A percentile compares a stretch with the other conserved stretches of the same genome.
Conservation (phyloP, 2,113 vertebrate genomes). For the Alexandromys fortis region DNA sequence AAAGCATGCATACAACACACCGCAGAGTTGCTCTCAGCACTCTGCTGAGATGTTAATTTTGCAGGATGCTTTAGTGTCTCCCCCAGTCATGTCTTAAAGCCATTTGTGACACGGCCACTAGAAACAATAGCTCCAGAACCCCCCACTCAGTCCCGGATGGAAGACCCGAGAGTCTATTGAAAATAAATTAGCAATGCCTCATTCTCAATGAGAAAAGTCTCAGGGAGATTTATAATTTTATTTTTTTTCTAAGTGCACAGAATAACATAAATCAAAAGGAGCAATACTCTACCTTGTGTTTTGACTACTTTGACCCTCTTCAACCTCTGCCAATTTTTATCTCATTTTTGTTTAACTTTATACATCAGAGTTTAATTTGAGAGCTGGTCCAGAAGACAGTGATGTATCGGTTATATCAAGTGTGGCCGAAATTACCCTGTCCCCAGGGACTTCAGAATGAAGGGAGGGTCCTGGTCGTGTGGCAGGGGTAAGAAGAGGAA, state of each 20-base stretch:
- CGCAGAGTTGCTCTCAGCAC: not conserved
- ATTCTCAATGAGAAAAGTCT: conserved; percentile 83
- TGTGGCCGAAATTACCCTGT: conserved; percentile 96
- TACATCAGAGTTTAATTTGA: conserved; percentile 99
- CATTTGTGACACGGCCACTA: not conserved
- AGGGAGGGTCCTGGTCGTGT: conserved; percentile 88
- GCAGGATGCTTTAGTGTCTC: conserved; percentile 2
- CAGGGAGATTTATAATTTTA: conserved; percentile 83
- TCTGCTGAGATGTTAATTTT: not conserved
- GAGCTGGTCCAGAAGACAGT: conserved; percentile 94
- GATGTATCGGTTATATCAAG: conserved; percentile 99
- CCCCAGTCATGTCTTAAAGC: conserved; percentile 38
- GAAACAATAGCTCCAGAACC: conserved; percentile 58
- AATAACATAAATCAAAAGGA: conserved; percentile 91
- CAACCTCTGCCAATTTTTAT: conserved; percentile 98
- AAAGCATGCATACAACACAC: not conserved
- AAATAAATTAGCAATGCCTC: conserved; percentile 85
- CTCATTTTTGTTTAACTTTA: conserved; percentile 98
- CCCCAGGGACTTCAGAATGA: conserved; percentile 90
- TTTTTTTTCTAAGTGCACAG: conserved; percentile 84
- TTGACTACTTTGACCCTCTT: conserved; percentile 90
- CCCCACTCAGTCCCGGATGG: not conserved
- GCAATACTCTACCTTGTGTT: conserved; percentile 89
- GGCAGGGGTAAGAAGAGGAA: conserved; percentile 91
- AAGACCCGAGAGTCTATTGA: conserved; percentile 82